Percentiles rank a stretch among this genome's conserved stretches.
These are phyloP conservation scores for Monopterus albus DNA, from an alignment of 2,113 vertebrate species.

Conservation along the genomic window DNA sequence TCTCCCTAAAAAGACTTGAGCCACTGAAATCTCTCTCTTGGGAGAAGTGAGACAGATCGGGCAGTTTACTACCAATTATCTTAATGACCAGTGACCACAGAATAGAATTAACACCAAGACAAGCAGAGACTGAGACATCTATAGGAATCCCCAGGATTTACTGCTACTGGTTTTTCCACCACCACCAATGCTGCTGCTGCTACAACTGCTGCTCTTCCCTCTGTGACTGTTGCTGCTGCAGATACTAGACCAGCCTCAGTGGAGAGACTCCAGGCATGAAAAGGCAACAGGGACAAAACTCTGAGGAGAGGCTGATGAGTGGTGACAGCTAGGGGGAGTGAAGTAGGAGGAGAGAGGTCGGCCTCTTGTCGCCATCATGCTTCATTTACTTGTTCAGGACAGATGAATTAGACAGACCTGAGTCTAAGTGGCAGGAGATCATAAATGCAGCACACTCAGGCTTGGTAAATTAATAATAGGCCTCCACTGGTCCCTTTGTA, in stretches of 20 bases:
- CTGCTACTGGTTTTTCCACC: not conserved
- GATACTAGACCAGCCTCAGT: too few relatives aligned
- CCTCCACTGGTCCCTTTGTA: not conserved
- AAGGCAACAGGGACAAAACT: not conserved
- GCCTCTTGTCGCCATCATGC: slow-evolving; percentile 7
- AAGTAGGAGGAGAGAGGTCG: not conserved
- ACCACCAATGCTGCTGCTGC: not conserved
- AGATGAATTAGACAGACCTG: slow-evolving; percentile 32
- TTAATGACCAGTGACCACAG: too few relatives aligned
- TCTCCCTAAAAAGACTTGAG: too few relatives aligned
- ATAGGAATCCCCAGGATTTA: not conserved
- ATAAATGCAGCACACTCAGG: not conserved
- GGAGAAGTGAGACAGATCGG: not conserved
- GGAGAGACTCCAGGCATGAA: slow-evolving; percentile 8
- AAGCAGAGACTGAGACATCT: not conserved
- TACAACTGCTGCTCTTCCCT: too few relatives aligned
- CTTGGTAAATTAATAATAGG: slow-evolving; percentile 22
- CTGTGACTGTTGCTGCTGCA: not conserved
- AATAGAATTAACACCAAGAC: too few relatives aligned
- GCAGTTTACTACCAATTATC: not conserved
- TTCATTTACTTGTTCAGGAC: slow-evolving; percentile 44
- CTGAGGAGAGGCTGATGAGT: slow-evolving; percentile 21
- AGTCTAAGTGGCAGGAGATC: not conserved
- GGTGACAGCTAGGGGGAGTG: slow-evolving; percentile 16
- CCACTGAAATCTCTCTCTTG: not conserved